Evolutionary conservation across 2,888 invertebrate species (phyloP), one percentile per base, ranked within the genome.

Genomic region (Helicoverpa assulta): DNA sequence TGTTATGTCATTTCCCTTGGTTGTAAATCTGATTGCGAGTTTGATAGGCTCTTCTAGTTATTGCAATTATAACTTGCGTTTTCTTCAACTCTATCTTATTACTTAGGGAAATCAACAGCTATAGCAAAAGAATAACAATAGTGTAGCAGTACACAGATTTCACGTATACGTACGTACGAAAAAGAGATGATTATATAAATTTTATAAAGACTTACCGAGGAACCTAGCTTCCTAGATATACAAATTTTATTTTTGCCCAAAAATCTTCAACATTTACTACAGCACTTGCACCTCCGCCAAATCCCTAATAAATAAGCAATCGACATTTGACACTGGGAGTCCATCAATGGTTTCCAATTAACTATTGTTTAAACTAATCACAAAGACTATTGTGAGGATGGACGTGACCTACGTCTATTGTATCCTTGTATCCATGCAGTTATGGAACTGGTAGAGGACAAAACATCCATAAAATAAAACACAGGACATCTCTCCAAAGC

Each of bases 281-380:
- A 47, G 5, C 26, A 26, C 26, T 26, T 26, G 26, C 26, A 26
- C 26, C 26, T 26, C 26, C 2, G 26, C 26, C 26, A 26, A 26
- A 26, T 26, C 50, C n/a, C 50, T 50, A 18, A 18, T 18, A 50
- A 18, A 18, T 18, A 50, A 37, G 21, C 33, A 63, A 50, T 63
- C 55, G 29, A 55, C 6, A 40, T 10, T 7, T 63, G 77, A 63
- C 67, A 77, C 62, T 67, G 47, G 47, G 26, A 33, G 29, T 59
- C 63, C 53, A 51, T n/a, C 50, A 67, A 59, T 51, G 60, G 63
- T 37, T 57, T 29, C 64, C 61, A 62, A 76, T 73, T 52, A 76
- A 73, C 76, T 65, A 78, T 78, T 76, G 76, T 77, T 55, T 26
- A 37, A 33, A 77, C 18, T 16, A 55, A 55, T 73, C 47, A 64